These are phyloP conservation scores for Cyprinodon diabolis DNA, from an alignment of 2,797 vertebrate species.

Conservation along the genomic window DNA sequence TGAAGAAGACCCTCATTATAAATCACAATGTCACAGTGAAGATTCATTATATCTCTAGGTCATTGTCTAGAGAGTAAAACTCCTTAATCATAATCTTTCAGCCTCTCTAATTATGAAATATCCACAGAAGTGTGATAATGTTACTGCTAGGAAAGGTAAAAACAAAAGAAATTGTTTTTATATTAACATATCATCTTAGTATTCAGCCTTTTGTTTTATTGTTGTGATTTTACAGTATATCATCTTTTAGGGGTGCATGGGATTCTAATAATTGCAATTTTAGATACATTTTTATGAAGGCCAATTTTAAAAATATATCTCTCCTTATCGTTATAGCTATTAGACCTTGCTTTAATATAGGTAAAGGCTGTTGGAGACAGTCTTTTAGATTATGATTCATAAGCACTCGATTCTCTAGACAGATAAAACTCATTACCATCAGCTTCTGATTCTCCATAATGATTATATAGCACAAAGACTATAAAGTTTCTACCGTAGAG, in stretches of 20 bases:
- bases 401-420: constrained; percentile 61
- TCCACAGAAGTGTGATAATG: constrained; percentile 54
- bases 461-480: constrained; percentile 66
- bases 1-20: constrained; percentile 55
- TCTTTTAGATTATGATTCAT: constrained; percentile 73
- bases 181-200: constrained; percentile 3
- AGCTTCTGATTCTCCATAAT: constrained; percentile 65
- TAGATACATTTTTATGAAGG: constrained; percentile 26
- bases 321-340: constrained; percentile 37
- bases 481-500: constrained; percentile 49
- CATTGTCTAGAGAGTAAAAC: constrained; percentile 59
- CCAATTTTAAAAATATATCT: constrained; percentile 21
- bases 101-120: constrained; percentile 64
- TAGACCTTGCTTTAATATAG: constrained; percentile 50
- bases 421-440: constrained; percentile 74
- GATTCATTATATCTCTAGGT: constrained; percentile 64
- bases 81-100: constrained; percentile 62
- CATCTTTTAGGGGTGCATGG: not conserved
- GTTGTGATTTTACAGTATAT: not conserved
- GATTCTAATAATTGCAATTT: constrained; percentile 23
- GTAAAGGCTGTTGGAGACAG: constrained; percentile 45
- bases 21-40: constrained; percentile 44
- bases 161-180: constrained; percentile 22
- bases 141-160: constrained; percentile 41
- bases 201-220: constrained; percentile 14